phyloP scores from a whole-genome alignment of 2,888 invertebrate species.

The Graphium colonna region DNA sequence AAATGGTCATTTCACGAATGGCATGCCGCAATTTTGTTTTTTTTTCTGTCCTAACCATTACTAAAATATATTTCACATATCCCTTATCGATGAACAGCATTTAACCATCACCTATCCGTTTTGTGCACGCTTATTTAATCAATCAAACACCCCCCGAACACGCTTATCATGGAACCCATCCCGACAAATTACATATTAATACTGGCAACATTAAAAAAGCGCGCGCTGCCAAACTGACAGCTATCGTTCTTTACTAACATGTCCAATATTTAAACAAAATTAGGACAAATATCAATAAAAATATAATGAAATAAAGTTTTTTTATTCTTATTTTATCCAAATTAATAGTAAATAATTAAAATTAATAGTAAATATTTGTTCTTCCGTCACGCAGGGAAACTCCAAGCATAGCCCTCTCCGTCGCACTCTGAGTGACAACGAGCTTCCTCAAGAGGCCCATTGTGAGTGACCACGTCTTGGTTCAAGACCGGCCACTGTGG shows the following conservation, averaged over 20 bases:
- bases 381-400: too few species aligned
- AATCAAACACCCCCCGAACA: constrained; percentile 64
- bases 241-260: constrained; percentile 39
- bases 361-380: neutral
- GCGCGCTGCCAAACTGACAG: constrained; percentile 62
- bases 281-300: neutral
- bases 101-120: constrained; percentile 64
- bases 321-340: too few species aligned
- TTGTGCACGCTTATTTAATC: constrained; percentile 73
- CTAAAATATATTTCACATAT: constrained; percentile 29
- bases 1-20: too few species aligned
- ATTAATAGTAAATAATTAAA: too few species aligned
- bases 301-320: too few species aligned
- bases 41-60: neutral
- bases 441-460: too few species aligned
- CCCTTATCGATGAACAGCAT: constrained; percentile 54
- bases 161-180: constrained; percentile 64
- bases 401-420: too few species aligned
- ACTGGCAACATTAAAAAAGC: constrained; percentile 62
- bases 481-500: too few species aligned
- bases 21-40: neutral
- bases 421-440: too few species aligned
- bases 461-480: too few species aligned
- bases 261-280: constrained; percentile 2
- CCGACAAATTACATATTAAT: constrained; percentile 77